Base-by-base conservation (phyloP, 92 coral and sea anemone genomes). In the Galaxea fascicularis region DNA sequence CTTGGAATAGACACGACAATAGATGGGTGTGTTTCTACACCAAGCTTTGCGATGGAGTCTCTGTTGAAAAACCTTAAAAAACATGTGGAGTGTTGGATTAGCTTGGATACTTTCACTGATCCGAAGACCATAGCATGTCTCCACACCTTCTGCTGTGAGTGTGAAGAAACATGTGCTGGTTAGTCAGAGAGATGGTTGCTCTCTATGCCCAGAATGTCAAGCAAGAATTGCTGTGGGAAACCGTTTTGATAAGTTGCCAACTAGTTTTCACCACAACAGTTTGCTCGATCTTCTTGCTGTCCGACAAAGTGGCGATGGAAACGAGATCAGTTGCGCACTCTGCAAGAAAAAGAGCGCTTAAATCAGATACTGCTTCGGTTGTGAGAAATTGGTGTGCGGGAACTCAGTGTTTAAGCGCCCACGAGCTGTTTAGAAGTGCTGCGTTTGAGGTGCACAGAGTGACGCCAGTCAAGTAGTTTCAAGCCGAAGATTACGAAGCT, bases 61-160 rank as follows among this genome's bases (percentile, higher is more conserved):
- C 30, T 58, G 12, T 57, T 75, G 47, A 58, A n/a, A 35, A 56
- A 39, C 60, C 44, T 77, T 8, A 31, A 54, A 47, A 22, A 78
- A 20, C 73, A 77, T 10, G 27, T 77, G 0, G 68, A 74, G 0
- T 85, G 84, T 70, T 30, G 84, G 17, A 65, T 85, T 66, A 77
- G 90, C 24, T 26, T 65, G 1, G 86, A 87, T 12, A 80, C 63
- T 51, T 87, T 30, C 68, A 79, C 11, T 12, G 46, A 10, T 15
- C 90, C 90, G 30, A 87, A 56, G 24, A 39, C 30, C 11, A 60
- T 35, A 14, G 64, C 80, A 3, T 75, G 82, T 74, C 73, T 80
- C 24, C 90, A 87, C 54, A 80, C 69, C 27, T 87, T 73, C 27
- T 87, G 90, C 53, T 78, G 64, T 10, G 63, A 86, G 28, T 79